Conservation (phyloP, 2,888 invertebrate genomes). For the Panzeria rudis region DNA sequence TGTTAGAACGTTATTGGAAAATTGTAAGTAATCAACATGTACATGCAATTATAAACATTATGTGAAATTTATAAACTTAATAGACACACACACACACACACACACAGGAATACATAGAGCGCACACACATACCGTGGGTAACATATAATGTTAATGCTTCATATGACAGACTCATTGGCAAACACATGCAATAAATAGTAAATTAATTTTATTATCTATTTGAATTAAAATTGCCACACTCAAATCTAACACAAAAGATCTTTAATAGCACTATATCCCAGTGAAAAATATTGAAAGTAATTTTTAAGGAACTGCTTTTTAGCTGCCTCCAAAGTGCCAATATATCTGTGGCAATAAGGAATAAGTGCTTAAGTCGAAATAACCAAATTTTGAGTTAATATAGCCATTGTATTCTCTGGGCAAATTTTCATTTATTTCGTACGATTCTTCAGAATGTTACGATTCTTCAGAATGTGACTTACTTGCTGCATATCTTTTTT, state of each 20-base stretch:
- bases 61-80: constrained; percentile 55
- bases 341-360: too few relatives aligned
- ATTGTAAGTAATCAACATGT: constrained; percentile 53
- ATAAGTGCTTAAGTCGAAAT: too few relatives aligned
- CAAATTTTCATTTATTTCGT: too few relatives aligned
- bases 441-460: too few relatives aligned
- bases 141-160: constrained; percentile 12
- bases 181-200: constrained; percentile 7
- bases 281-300: too few relatives aligned
- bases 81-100: neutral
- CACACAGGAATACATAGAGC: neutral
- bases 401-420: too few relatives aligned
- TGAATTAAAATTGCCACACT: constrained; percentile 36
- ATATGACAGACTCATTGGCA: neutral
- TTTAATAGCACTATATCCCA: too few relatives aligned
- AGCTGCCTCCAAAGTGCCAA: too few relatives aligned
- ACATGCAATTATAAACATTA: constrained; percentile 55
- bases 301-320: too few relatives aligned
- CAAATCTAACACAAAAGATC: neutral
- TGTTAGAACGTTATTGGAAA: constrained; percentile 29
- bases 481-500: too few relatives aligned
- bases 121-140: neutral
- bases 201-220: constrained; percentile 47
- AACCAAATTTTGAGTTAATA: too few relatives aligned
- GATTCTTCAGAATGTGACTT: too few relatives aligned